Conservation (phyloP, 2,888 invertebrate genomes). For the Ormyrus nitidulus region DNA sequence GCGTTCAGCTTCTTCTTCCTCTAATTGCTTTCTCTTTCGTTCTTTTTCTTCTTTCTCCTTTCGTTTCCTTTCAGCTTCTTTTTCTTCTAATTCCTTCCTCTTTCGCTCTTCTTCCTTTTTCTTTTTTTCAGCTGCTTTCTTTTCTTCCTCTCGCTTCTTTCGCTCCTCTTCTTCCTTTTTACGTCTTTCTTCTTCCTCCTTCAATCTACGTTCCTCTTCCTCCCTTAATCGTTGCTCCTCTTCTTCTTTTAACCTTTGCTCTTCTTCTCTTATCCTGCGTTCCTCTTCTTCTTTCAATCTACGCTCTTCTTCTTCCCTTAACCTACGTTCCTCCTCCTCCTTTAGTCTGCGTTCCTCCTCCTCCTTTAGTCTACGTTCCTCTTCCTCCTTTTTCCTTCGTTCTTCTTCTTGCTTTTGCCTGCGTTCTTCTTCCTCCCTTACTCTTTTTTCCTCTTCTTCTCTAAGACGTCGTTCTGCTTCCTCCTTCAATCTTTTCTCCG, state of each 20-base stretch:
- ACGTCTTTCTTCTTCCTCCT: too few relatives aligned
- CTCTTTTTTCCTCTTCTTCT: constrained; percentile 22
- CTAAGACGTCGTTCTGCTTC: constrained; percentile 4
- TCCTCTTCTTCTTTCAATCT: constrained; percentile 16
- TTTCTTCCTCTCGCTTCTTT: not conserved
- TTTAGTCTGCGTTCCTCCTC: constrained; percentile 21
- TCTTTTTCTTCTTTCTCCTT: constrained; percentile 19
- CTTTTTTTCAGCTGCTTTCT: constrained; percentile 9
- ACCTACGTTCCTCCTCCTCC: constrained; percentile 4
- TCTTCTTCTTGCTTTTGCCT: constrained; percentile 10
- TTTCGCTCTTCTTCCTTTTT: constrained; percentile 10
- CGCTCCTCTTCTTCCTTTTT: constrained; percentile 21
- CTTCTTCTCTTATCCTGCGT: not conserved
- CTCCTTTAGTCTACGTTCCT: constrained; percentile 4
- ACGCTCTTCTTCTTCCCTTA: constrained; percentile 22
- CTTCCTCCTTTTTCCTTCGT: constrained; percentile 5
- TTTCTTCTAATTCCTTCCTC: not conserved
- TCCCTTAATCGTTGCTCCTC: not conserved
- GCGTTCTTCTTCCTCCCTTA: constrained; percentile 16
- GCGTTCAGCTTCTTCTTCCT: constrained; percentile 39
- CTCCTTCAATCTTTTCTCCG: constrained; percentile 1
- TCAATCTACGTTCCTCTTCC: constrained; percentile 3
- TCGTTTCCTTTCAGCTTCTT: constrained; percentile 8
- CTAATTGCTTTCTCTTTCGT: constrained; percentile 1
- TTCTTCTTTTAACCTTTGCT: constrained; percentile 17